Percentiles rank a stretch among this genome's conserved stretches.
Conservation (phyloP, 2,888 invertebrate species). For the Ormyrus thymus region DNA sequence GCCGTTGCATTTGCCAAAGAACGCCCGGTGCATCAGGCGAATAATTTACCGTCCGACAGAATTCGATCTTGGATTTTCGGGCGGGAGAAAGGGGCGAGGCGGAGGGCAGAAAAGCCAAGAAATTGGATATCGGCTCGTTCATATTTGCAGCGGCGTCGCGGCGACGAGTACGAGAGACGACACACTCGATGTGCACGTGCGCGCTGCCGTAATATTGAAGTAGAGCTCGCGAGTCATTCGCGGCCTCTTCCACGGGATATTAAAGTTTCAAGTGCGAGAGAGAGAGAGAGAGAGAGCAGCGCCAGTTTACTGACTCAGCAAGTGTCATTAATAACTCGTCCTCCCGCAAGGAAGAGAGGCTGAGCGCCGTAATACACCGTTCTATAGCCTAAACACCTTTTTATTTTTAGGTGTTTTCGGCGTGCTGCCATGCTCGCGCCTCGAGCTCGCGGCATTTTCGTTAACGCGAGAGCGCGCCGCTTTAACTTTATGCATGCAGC, state of each 20-base stretch:
- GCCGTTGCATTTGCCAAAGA: neutral
- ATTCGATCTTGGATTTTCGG: neutral
- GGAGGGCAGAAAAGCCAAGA: conserved; percentile 2
- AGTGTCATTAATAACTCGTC: conserved; percentile 65
- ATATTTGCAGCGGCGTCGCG: neutral
- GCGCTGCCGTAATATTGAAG: conserved; percentile 29
- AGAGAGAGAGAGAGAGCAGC: conserved; percentile 30
- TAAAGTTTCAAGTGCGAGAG: conserved; percentile 63
- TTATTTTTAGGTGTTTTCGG: neutral
- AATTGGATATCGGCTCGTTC: conserved; percentile 10
- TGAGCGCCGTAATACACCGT: conserved; percentile 44
- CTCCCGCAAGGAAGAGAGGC: conserved; percentile 49
- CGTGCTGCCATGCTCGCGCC: neutral
- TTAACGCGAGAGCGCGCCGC: too few species aligned
- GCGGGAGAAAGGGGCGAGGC: neutral
- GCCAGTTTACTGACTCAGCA: conserved; percentile 63
- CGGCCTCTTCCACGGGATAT: conserved; percentile 59
- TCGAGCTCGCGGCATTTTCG: neutral
- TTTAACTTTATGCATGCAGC: too few species aligned
- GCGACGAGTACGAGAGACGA: neutral
- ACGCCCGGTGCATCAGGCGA: too few species aligned
- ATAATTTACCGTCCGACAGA: too few species aligned
- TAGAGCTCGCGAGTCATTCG: conserved; percentile 24
- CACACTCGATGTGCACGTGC: conserved; percentile 31
- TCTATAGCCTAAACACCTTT: too few species aligned